phyloP scores from a whole-genome alignment of 1,140 invertebrate genomes.

The Psilanteris sp. region DNA sequence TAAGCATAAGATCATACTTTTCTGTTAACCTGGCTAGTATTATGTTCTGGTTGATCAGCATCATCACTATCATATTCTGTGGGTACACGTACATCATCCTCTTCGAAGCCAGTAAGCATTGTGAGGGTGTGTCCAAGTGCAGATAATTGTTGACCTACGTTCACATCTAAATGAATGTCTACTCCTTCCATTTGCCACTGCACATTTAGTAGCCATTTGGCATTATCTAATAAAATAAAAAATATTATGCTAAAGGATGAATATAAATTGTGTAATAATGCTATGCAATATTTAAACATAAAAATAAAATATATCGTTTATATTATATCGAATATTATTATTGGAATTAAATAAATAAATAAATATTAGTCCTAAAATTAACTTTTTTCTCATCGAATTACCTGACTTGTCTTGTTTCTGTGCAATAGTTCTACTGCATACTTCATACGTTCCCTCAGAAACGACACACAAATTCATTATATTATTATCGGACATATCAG shows the following conservation, averaged over 20 bases:
- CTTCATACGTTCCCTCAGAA: constrained; percentile 98
- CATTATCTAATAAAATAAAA: constrained; percentile 85
- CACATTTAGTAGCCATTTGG: constrained; percentile 98
- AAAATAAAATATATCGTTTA: too few species aligned
- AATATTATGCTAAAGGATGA: too few species aligned
- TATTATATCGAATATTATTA: too few species aligned
- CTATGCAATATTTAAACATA: too few species aligned
- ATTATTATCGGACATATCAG: constrained; percentile 88
- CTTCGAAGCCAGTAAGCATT: constrained; percentile 92
- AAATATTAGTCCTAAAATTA: too few species aligned
- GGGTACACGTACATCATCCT: constrained; percentile 86
- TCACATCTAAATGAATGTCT: constrained; percentile 97
- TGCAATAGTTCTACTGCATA: constrained; percentile 94
- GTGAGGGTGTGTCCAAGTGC: constrained; percentile 96
- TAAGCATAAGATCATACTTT: constrained; percentile 74
- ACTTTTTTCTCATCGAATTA: too few species aligned
- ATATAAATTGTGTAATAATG: too few species aligned
- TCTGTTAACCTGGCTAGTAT: constrained; percentile 79
- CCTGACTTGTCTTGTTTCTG: constrained; percentile 85
- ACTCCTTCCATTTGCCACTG: constrained; percentile 99
- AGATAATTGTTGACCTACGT: constrained; percentile 96
- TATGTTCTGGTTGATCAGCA: constrained; percentile 85
- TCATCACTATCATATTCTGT: constrained; percentile 89
- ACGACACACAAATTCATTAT: constrained; percentile 98
- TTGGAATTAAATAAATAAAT: neutral